Evolutionary conservation across 1,140 invertebrate genomes (phyloP).

Genomic region (Sarcophaga peregrina): DNA sequence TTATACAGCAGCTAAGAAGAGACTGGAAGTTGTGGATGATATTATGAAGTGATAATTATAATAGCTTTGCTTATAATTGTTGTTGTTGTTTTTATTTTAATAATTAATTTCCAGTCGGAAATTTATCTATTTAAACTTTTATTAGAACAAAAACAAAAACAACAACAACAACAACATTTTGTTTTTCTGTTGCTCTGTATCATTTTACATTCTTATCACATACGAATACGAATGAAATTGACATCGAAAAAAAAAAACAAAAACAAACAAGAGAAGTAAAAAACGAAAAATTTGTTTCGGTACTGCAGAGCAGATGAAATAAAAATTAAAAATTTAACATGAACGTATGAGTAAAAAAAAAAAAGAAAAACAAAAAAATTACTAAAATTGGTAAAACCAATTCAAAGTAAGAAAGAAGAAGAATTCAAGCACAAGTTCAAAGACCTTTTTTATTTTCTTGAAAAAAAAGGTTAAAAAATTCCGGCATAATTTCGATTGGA

Average conservation of each 20-base stretch:
- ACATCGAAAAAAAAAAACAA: background rate
- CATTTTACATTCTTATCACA: constrained; percentile 5
- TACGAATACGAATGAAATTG: background rate
- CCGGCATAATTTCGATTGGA: too few species aligned
- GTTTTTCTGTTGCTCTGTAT: constrained; percentile 6
- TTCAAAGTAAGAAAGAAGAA: background rate
- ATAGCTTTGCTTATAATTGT: background rate
- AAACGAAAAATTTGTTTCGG: background rate
- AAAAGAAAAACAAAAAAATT: constrained; percentile 6
- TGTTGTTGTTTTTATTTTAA: constrained; percentile 7
- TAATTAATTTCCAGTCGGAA: constrained; percentile 32
- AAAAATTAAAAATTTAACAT: background rate
- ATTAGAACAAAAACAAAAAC: background rate
- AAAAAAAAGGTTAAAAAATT: too few species aligned
- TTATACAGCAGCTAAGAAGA: background rate
- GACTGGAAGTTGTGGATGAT: background rate
- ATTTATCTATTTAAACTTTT: constrained; percentile 34
- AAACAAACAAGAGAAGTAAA: background rate
- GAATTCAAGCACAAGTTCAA: constrained; percentile 30
- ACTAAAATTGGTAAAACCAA: constrained; percentile 13
- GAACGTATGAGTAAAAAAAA: background rate
- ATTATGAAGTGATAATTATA: background rate
- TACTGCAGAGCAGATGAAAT: background rate
- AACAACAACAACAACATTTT: background rate
- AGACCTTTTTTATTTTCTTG: constrained; percentile 11